Evolutionary conservation across 2,888 invertebrate genomes (phyloP).

Genomic region (Xylota segnis): DNA sequence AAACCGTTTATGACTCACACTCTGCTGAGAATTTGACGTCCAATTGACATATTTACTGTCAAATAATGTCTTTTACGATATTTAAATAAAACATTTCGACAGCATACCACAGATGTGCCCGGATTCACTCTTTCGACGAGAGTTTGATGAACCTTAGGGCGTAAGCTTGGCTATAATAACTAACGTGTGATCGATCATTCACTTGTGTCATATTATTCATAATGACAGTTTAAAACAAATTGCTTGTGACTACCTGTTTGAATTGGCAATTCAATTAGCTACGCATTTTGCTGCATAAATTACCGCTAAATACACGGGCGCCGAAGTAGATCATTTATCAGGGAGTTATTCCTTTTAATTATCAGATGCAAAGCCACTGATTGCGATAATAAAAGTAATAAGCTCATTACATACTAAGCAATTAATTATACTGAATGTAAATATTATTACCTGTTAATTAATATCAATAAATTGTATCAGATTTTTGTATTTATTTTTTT

Average conservation of each 20-base stretch:
- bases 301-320: slow-evolving; percentile 23
- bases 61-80: slow-evolving; percentile 44
- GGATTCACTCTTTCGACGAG: background rate
- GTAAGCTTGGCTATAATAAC: background rate
- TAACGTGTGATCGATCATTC: slow-evolving; percentile 53
- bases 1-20: slow-evolving; percentile 27
- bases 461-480: slow-evolving; percentile 63
- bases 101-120: background rate
- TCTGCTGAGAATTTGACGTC: slow-evolving; percentile 21
- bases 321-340: slow-evolving; percentile 40
- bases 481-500: slow-evolving; percentile 12
- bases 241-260: slow-evolving; percentile 32
- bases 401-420: slow-evolving; percentile 64
- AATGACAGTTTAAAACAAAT: slow-evolving; percentile 65
- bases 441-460: slow-evolving; percentile 74
- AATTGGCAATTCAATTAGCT: slow-evolving; percentile 13
- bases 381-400: slow-evolving; percentile 65
- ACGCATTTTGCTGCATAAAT: slow-evolving; percentile 5
- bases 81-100: slow-evolving; percentile 2
- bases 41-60: slow-evolving; percentile 44
- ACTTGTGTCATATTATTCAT: slow-evolving; percentile 28
- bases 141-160: slow-evolving; percentile 21
- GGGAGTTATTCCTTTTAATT: slow-evolving; percentile 7
- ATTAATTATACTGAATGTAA: slow-evolving; percentile 67
- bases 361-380: slow-evolving; percentile 60